Evolutionary conservation across 2,888 invertebrate genomes (phyloP), one percentile per base, ranked within the genome.

Genomic region (Pseudococcus longispinus): DNA sequence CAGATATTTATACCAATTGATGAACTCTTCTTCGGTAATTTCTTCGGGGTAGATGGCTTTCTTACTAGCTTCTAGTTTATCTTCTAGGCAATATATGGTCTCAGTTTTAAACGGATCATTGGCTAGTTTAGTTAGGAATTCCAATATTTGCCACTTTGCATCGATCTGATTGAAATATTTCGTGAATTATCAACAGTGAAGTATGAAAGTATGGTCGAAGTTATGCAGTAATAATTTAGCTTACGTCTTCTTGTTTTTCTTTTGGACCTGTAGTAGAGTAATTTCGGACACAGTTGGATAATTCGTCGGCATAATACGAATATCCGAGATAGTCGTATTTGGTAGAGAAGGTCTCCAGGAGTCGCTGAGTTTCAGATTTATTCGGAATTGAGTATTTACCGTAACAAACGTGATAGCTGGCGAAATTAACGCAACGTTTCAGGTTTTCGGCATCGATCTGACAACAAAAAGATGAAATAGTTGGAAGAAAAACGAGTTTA

Each of bases 1-100:
- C 13, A 85, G 26, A 44, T 85, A 85, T 42, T 18, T n/a, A 70
- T 23, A 37, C 74, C 85, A 85, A 44, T 85, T 42, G n/a, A 85
- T 85, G 20, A 13, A 65, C 32, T 85, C 85, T 20, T 85, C 85
- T 70, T 70, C 85, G 42, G 70, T 65, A 11, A 84, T 51, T 32
- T 65, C 84, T 51, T 84, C 65, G n/a, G 84, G 65, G 15, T 60
- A 65, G 20, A 18, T 42, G 20, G 26, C 70, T 11, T 13, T 42
- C 2, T 20, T 23, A 70, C 85, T 70, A 1, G 2, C 4, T 13
- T 60, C 13, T 15, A 70, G 20, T 23, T 42, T 65, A n/a, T 70
- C 70, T 42, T 85, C 74, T 15, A 85, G 42, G 18, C 20, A 0
- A 8, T 13, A 26, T 15, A 85, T 42, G 20, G 5, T 60, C 0